Conservation (phyloP, 1,140 invertebrate species). For the Chionoecetes opilio region DNA sequence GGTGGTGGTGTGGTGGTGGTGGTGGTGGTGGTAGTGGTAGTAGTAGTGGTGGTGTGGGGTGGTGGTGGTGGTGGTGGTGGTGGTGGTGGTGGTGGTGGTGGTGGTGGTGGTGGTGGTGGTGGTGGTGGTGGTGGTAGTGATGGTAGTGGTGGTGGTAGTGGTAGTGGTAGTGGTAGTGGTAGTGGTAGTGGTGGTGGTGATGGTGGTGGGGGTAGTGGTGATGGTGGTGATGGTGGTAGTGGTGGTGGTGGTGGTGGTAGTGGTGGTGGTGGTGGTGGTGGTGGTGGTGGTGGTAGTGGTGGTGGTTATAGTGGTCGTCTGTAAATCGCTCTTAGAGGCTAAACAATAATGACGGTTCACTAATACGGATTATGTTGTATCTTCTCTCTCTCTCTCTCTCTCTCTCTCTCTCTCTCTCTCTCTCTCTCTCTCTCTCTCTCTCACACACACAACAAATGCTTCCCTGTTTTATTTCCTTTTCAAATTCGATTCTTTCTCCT, state of each 20-base stretch:
- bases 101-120: not conserved
- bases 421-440: constrained; percentile 14
- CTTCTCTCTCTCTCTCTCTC: constrained; percentile 44
- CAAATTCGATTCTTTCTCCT: not conserved
- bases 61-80: not conserved
- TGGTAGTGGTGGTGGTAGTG: too few species aligned
- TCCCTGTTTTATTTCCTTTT: not conserved
- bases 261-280: not conserved
- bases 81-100: constrained; percentile 14
- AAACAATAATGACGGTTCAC: constrained; percentile 55
- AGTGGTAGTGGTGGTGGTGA: too few species aligned
- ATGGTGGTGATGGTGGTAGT: too few species aligned
- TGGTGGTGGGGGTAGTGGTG: too few species aligned
- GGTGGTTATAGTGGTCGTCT: constrained; percentile 2
- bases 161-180: too few species aligned
- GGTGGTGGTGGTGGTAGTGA: not conserved
- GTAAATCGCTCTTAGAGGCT: constrained; percentile 49
- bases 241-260: not conserved
- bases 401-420: constrained; percentile 38
- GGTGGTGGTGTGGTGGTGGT: too few species aligned
- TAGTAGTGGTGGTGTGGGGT: too few species aligned
- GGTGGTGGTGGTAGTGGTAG: too few species aligned
- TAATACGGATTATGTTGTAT: constrained; percentile 55
- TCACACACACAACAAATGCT: not conserved
- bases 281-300: not conserved